A percentile compares a stretch with the other conserved stretches of the same genome.
Conservation (phyloP, 2,113 vertebrate species). For the Erpornis zantholeuca region DNA sequence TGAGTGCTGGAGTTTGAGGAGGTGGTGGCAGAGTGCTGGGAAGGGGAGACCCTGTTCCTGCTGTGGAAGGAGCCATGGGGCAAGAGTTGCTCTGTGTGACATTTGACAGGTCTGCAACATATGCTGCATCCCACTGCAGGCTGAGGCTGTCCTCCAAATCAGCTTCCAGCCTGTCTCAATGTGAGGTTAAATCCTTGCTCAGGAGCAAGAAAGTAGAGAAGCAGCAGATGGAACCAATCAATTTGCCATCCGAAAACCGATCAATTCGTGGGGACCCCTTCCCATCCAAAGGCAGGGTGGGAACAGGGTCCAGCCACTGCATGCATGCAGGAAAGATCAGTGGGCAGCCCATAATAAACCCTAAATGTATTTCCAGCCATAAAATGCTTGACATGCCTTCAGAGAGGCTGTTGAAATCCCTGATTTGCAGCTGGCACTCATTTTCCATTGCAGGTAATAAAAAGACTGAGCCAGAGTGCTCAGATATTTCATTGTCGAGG, state of each 20-base stretch:
- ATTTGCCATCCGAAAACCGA: neutral
- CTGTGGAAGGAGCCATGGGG: rapidly evolving
- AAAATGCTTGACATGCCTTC: conserved; percentile 59
- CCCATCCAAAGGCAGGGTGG: neutral
- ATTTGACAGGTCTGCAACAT: conserved; percentile 47
- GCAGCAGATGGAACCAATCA: conserved; percentile 56
- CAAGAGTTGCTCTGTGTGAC: neutral
- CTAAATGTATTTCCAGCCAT: conserved; percentile 59
- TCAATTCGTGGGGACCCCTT: conserved; percentile 24
- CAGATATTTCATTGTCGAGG: neutral
- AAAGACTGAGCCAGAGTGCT: conserved; percentile 14
- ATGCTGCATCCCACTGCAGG: neutral
- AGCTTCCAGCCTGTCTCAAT: neutral
- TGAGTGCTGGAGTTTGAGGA: neutral
- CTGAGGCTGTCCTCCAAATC: neutral
- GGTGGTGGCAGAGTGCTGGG: neutral
- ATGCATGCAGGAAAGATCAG: conserved; percentile 12
- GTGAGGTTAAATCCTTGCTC: neutral
- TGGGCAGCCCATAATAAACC: conserved; percentile 47
- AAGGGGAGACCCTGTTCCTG: neutral
- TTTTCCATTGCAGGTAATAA: conserved; percentile 67
- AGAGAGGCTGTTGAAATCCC: conserved; percentile 60
- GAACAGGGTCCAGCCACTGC: neutral
- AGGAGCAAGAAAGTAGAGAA: conserved; percentile 39
- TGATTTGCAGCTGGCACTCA: conserved; percentile 67